A percentile compares a stretch with the other conserved stretches of the same genome.
phyloP scores from a whole-genome alignment of 2,797 vertebrate genomes.

The Cossypha polioptera region DNA sequence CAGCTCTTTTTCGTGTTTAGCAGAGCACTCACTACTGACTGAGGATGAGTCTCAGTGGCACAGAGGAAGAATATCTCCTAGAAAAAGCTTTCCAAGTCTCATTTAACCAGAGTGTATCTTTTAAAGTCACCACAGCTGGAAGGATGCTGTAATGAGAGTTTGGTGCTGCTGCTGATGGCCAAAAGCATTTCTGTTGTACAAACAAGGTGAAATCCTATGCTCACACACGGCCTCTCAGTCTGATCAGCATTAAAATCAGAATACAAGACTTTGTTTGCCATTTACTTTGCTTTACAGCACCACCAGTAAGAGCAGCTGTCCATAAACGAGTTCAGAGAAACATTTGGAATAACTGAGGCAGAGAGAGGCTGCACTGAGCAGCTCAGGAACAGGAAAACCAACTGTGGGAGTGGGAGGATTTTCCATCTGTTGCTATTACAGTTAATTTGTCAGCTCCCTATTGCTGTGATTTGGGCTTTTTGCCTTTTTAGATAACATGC shows the following conservation, averaged over 20 bases:
- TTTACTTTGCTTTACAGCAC: not conserved
- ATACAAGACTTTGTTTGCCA: not conserved
- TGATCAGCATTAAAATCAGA: not conserved
- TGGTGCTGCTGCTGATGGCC: not conserved
- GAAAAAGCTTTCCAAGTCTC: not conserved
- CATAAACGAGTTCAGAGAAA: not conserved
- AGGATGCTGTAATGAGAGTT: not conserved
- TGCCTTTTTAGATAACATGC: slow-evolving; percentile 16
- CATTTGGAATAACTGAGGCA: not conserved
- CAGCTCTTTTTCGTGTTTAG: not conserved
- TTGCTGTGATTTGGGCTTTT: not conserved
- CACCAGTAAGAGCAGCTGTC: not conserved
- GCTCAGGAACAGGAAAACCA: not conserved
- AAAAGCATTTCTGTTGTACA: not conserved
- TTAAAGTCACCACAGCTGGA: not conserved
- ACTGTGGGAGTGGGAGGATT: not conserved
- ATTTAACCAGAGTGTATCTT: not conserved
- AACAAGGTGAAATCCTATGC: not conserved
- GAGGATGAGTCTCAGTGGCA: not conserved
- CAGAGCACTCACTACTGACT: not conserved
- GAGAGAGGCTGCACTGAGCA: not conserved
- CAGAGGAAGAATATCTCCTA: not conserved
- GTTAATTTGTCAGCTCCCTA: slow-evolving; percentile 17
- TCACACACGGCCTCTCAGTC: not conserved
- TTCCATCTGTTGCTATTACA: not conserved